Percentiles rank a stretch among this genome's conserved stretches.
Evolutionary conservation across 2,113 vertebrate genomes (phyloP).

Genomic region (Pelecanoides urinatrix): DNA sequence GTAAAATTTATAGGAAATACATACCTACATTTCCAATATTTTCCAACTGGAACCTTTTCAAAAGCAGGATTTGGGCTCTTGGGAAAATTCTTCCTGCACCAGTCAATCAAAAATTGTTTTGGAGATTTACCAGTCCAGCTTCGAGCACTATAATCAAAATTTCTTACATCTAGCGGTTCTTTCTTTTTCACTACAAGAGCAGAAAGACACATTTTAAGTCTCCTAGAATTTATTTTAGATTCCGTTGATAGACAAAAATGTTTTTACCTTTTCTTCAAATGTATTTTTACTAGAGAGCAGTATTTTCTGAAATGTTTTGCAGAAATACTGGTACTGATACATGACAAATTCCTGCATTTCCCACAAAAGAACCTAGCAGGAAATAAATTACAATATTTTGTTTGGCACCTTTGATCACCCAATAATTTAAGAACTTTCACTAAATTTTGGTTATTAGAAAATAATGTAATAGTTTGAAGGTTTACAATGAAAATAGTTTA

Average conservation of each 20-base stretch:
- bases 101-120: constrained; percentile 98
- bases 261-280: not conserved
- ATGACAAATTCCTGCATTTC: not conserved
- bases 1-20: constrained; percentile 37
- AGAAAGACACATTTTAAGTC: not conserved
- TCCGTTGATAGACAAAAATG: not conserved
- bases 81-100: constrained; percentile 95
- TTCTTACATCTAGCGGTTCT: constrained; percentile 87
- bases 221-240: not conserved
- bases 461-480: not conserved
- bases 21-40: constrained; percentile 95
- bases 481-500: not conserved
- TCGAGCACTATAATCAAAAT: constrained; percentile 95
- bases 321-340: not conserved
- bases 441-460: not conserved
- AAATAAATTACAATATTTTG: not conserved
- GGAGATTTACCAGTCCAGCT: constrained; percentile 99
- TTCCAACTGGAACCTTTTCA: constrained; percentile 87
- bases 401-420: not conserved
- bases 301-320: not conserved
- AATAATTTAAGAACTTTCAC: not conserved
- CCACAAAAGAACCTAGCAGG: not conserved
- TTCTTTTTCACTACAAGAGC: constrained; percentile 80
- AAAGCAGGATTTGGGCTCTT: constrained; percentile 92
- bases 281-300: not conserved